These are phyloP conservation scores for Agrochola circellaris DNA, from an alignment of 2,888 invertebrate species.

Conservation along the genomic window DNA sequence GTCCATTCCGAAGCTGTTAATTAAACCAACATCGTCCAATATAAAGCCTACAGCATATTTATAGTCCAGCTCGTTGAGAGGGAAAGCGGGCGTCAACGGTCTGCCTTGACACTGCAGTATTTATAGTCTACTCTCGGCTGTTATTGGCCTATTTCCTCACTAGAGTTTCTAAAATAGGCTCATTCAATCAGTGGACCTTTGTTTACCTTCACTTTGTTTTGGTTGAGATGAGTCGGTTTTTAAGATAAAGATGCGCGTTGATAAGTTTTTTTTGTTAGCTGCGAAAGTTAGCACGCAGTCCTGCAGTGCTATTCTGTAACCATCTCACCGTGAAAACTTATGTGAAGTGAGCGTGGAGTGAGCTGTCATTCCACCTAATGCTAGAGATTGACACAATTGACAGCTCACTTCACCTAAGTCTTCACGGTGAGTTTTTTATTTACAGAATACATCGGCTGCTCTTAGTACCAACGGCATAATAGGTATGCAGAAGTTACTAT, in stretches of 20 bases:
- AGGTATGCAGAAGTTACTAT: not conserved
- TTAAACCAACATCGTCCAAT: slow-evolving; percentile 46
- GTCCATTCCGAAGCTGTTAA: slow-evolving; percentile 46
- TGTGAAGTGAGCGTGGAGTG: too few species aligned
- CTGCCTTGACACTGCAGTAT: slow-evolving; percentile 88
- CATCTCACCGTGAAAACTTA: too few species aligned
- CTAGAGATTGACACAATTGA: too few species aligned
- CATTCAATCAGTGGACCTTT: slow-evolving; percentile 61
- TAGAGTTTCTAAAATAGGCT: slow-evolving; percentile 65
- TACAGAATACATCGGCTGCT: too few species aligned
- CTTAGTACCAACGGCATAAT: not conserved
- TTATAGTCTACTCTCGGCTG: slow-evolving; percentile 81
- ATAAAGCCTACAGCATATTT: slow-evolving; percentile 71
- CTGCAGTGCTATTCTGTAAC: too few species aligned
- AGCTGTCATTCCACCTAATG: too few species aligned
- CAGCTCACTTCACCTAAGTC: too few species aligned
- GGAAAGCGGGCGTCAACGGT: slow-evolving; percentile 74
- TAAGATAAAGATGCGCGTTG: not conserved
- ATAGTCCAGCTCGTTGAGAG: slow-evolving; percentile 65
- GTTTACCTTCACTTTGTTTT: slow-evolving; percentile 46
- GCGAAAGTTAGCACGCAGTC: not conserved
- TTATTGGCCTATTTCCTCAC: slow-evolving; percentile 78
- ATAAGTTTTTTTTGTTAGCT: not conserved
- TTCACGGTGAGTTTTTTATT: too few species aligned
- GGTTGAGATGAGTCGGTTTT: slow-evolving; percentile 16